Evolutionary conservation across 2,888 invertebrate genomes (phyloP).

Genomic region (Adelphocoris suturalis): DNA sequence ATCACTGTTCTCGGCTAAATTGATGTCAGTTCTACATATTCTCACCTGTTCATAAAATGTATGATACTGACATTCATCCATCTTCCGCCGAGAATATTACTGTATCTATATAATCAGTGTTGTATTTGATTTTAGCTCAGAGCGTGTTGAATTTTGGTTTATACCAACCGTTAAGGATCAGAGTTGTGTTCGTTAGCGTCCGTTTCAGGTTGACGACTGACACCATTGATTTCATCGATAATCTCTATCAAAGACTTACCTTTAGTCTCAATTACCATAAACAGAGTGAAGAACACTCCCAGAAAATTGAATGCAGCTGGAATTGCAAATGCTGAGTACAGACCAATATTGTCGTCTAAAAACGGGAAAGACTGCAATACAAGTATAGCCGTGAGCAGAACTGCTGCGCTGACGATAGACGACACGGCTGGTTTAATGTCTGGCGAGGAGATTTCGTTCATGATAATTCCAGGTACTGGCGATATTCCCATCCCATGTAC

Average conservation of each 20-base stretch:
- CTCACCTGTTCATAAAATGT: no score
- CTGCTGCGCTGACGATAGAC: background rate
- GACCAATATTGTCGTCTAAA: conserved; percentile 15
- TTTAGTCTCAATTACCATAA: conserved; percentile 47
- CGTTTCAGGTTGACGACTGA: background rate
- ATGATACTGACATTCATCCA: no score
- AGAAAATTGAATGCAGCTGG: conserved; percentile 32
- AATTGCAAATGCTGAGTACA: conserved; percentile 34
- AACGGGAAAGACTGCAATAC: conserved; percentile 50
- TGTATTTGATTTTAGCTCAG: no score
- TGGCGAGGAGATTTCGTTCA: conserved; percentile 3
- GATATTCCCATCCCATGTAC: conserved; percentile 41
- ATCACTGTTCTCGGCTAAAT: no score
- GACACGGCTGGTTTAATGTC: background rate
- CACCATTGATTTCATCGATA: background rate
- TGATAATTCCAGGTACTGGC: conserved; percentile 20
- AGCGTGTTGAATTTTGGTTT: no score
- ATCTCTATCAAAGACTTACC: conserved; percentile 53
- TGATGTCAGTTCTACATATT: no score
- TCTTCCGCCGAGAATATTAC: no score
- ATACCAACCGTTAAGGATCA: no score
- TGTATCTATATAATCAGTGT: no score
- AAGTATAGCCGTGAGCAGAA: background rate
- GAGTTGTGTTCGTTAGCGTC: background rate
- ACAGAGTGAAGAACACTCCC: conserved; percentile 40